Evolutionary conservation across 2,888 invertebrate genomes (phyloP).

Genomic region (Galerucella pusilla): DNA sequence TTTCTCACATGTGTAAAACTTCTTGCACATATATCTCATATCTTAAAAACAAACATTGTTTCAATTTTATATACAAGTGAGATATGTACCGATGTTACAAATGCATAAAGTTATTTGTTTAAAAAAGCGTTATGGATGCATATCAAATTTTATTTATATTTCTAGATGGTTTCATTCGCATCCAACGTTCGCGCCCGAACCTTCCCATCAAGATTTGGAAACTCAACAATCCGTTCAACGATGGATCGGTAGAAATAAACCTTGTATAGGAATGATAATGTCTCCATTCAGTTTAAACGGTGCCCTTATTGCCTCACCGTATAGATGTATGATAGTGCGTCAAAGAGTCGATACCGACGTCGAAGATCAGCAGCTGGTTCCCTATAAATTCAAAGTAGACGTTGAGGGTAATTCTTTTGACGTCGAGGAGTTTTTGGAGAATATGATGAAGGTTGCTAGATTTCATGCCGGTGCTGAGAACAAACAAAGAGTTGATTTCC

Average conservation of each 20-base stretch:
- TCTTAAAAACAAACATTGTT: not conserved
- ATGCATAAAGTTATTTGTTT: not conserved
- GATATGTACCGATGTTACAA: too few species aligned
- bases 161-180: slow-evolving; percentile 80
- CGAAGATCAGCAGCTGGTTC: slow-evolving; percentile 61
- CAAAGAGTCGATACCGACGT: slow-evolving; percentile 57
- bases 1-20: not conserved
- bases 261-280: slow-evolving; percentile 74
- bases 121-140: not conserved
- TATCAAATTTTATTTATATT: not conserved
- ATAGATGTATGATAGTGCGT: slow-evolving; percentile 68
- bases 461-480: slow-evolving; percentile 57
- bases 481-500: slow-evolving; percentile 60
- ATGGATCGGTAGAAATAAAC: slow-evolving; percentile 68
- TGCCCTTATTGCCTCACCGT: slow-evolving; percentile 68
- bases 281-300: slow-evolving; percentile 73
- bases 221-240: slow-evolving; percentile 74
- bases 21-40: not conserved
- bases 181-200: slow-evolving; percentile 76
- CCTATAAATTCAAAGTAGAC: slow-evolving; percentile 66
- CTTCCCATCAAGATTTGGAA: slow-evolving; percentile 76
- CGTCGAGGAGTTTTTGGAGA: slow-evolving; percentile 62
- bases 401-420: slow-evolving; percentile 55
- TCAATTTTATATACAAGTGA: too few species aligned
- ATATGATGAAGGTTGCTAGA: slow-evolving; percentile 60